Evolutionary conservation across 2,113 vertebrate genomes (phyloP), one percentile per base, ranked within the genome.

Genomic region (Nothobranchius furzeri): DNA sequence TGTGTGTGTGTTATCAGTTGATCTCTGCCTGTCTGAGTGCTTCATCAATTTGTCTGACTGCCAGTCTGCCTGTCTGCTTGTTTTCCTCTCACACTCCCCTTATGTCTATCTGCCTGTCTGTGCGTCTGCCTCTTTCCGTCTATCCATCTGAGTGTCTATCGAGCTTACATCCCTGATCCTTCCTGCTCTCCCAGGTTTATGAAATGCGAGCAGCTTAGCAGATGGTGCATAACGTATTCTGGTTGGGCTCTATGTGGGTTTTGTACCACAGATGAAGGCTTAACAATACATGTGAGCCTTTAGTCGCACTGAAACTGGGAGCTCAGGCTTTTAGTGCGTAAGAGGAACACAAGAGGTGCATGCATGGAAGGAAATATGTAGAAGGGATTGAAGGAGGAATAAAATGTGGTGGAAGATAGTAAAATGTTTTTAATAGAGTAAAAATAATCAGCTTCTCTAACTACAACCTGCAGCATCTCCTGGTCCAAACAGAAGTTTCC

Each of bases 161-260:
- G 81, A 70, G 88, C 80, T 83, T 81, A 85, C 75, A 58, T 79
- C 76, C 82, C 84, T 88, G 88, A 91, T 89, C 87, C 87, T 17
- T 70, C 84, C 84, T 81, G 81, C 87, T 87, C 85, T 82, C 83
- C 79, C 87, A 89, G 84, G 86, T 88, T 89, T 90, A 85, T 86
- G 86, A 85, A 89, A 91, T 76, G 82, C 68, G 83, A 87, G 85
- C 88, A 84, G 87, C 86, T 89, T 87, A 90, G 87, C 85, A 91
- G 90, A 90, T 90, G 88, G 84, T 88, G 79, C 87, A 86, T 89
- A 88, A 87, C 81, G 83, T 85, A 90, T 89, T 90, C 85, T 83
- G 84, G 71, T 87, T 69, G 73, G 43, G 85, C 87, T 83, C 88
- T 70, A 67, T 74, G 80, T 76, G 78, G 85, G 83, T 89, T 90